Percentiles rank a stretch among this genome's conserved stretches.
Conservation (phyloP, 1,140 invertebrate genomes). For the Rhyacophila brunnea region DNA sequence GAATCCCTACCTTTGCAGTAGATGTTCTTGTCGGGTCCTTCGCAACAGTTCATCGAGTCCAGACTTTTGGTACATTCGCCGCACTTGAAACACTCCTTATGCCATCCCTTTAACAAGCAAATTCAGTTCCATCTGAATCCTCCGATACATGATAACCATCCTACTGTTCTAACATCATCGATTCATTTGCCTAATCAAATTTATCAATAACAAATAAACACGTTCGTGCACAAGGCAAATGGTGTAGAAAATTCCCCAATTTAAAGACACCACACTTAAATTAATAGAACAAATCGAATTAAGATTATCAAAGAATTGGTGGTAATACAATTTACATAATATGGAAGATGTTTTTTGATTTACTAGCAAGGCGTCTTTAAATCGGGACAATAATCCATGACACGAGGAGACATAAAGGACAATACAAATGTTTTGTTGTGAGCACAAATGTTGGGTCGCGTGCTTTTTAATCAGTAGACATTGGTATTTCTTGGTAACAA, state of each 20-base stretch:
- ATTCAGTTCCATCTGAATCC: constrained; percentile 37
- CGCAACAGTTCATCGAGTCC: constrained; percentile 94
- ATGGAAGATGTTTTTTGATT: no score
- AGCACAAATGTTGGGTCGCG: constrained; percentile 11
- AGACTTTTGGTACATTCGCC: constrained; percentile 89
- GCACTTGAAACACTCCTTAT: constrained; percentile 95
- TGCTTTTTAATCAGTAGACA: constrained; percentile 8
- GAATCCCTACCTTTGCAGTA: constrained; percentile 89
- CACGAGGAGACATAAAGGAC: no score
- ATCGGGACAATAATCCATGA: no score
- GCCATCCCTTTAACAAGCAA: constrained; percentile 69
- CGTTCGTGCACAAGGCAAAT: not conserved
- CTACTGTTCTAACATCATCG: no score
- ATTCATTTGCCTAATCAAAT: no score
- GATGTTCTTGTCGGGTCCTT: constrained; percentile 93
- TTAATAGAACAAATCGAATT: no score
- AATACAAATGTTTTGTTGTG: constrained; percentile 4
- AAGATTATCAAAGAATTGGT: not conserved
- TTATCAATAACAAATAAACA: no score
- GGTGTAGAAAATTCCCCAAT: not conserved
- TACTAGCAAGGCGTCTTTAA: no score
- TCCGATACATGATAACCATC: not conserved
- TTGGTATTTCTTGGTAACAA: constrained; percentile 13
- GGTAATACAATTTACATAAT: no score
- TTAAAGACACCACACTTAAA: no score